Base-by-base conservation (phyloP, 2,888 invertebrate species). In the Baccha elongata region DNA sequence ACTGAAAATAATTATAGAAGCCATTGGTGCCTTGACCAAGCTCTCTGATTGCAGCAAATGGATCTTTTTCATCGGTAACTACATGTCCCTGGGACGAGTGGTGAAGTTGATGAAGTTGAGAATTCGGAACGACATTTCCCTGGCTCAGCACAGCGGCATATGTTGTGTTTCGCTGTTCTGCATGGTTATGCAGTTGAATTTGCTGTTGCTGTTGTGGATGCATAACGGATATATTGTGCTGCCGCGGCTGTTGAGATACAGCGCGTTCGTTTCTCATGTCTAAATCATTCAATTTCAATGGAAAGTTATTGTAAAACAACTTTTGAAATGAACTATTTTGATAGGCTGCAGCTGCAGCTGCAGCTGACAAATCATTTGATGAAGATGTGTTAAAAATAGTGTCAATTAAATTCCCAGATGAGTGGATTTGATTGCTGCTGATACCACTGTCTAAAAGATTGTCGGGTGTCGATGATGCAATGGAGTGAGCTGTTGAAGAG, bases 1-100 rank as follows among this genome's bases (percentile, higher is more conserved):
- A 92, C 87, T 92, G 92, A 90, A 93, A 93, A 89, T 93, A 93
- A 88, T 93, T 92, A 88, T 92, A 92, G 86, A 92, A 91, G 84
- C 92, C 92, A 84, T 91, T 89, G 84, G 90, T 89, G 86, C 91
- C 90, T 87, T 91, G 91, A 32, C 92, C 92, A 71, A 92, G 87
- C 76, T 92, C 92, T 58, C 92, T 88, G 84, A 92, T 90, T 80
- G 91, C 91, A 52, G 91, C 91, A 87, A 92, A 91, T 13, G 91
- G 92, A 88, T 90, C 92, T 86, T 90, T 90, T 64, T 91, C 91
- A 11, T 89, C 87, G 32, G 75, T 85, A 3, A 74, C 19, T 2
- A 42, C 76, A 74, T 85, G 86, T 13, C 53, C 65, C 29, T 75
- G 81, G 8, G 76, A 40, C 15, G 67, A 26, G 62, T 83, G 81